Conservation (phyloP, 2,797 vertebrate genomes). For the Pipistrellus kuhlii region DNA sequence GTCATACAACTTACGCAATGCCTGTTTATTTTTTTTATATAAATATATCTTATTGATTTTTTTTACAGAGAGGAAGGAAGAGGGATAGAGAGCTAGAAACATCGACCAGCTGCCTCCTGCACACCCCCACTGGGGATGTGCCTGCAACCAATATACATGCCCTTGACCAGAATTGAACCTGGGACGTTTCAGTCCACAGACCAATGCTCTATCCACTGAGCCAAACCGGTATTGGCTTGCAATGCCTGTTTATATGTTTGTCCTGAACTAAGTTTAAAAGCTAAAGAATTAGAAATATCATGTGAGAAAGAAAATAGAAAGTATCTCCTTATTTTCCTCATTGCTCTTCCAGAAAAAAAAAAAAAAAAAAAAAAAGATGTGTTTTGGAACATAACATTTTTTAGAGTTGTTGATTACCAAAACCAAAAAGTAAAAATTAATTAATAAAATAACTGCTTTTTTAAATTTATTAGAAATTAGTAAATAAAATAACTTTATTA, state of each 20-base stretch:
- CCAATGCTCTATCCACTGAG: too few relatives aligned
- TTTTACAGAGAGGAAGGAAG: too few relatives aligned
- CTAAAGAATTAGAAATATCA: not conserved
- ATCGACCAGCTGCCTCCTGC: too few relatives aligned
- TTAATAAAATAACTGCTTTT: not conserved
- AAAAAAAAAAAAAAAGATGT: not conserved
- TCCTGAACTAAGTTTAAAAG: slow-evolving; percentile 50
- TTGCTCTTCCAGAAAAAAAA: not conserved
- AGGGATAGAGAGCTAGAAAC: too few relatives aligned
- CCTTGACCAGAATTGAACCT: too few relatives aligned
- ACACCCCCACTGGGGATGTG: too few relatives aligned
- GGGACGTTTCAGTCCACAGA: too few relatives aligned
- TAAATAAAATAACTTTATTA: not conserved
- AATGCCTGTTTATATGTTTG: not conserved
- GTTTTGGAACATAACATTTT: not conserved
- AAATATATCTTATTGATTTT: too few relatives aligned
- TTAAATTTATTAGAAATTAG: not conserved
- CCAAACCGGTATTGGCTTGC: too few relatives aligned
- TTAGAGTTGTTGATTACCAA: slow-evolving; percentile 16
- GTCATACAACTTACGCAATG: not conserved
- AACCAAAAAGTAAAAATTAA: slow-evolving; percentile 25
- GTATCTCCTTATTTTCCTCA: not conserved
- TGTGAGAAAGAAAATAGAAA: not conserved
- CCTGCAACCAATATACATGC: too few relatives aligned
- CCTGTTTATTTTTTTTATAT: not conserved